Conservation (phyloP, 2,888 invertebrate species). For the Pharmacophagus antenor region DNA sequence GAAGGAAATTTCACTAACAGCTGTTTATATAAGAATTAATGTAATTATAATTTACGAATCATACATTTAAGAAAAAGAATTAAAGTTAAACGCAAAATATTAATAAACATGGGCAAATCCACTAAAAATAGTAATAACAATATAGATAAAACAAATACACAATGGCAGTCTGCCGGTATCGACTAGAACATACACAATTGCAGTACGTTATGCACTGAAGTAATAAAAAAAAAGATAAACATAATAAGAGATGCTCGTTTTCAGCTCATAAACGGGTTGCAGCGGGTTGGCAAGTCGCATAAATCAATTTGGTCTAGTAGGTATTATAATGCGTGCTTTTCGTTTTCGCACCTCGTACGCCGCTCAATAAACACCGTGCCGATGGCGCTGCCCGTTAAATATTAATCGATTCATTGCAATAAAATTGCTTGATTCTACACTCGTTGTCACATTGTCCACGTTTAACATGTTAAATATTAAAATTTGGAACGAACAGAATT, state of each 20-base stretch:
- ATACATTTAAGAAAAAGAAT: no score
- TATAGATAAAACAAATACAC: no score
- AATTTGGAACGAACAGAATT: conserved; percentile 24
- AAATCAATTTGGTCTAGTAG: conserved; percentile 49
- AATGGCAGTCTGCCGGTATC: no score
- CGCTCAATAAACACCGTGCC: conserved; percentile 52
- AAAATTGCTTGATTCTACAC: conserved; percentile 49
- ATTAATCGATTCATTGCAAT: conserved; percentile 46
- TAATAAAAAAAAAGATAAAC: background rate
- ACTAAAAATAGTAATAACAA: no score
- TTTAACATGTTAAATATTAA: conserved; percentile 31
- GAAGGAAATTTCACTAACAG: no score
- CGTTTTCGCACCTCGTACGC: conserved; percentile 51
- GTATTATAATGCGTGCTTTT: conserved; percentile 52
- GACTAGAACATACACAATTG: no score
- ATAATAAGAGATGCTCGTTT: conserved; percentile 17
- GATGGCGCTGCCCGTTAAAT: conserved; percentile 47
- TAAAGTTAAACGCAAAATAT: no score
- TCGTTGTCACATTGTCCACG: conserved; percentile 38
- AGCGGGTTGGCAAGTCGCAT: conserved; percentile 36
- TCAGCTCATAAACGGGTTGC: conserved; percentile 21
- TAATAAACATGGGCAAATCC: no score
- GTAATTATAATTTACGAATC: no score
- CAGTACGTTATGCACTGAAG: background rate
- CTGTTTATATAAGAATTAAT: no score